Evolutionary conservation across 2,797 vertebrate genomes (phyloP), one percentile per base, ranked within the genome.

Genomic region (Rhinogobio ventralis): DNA sequence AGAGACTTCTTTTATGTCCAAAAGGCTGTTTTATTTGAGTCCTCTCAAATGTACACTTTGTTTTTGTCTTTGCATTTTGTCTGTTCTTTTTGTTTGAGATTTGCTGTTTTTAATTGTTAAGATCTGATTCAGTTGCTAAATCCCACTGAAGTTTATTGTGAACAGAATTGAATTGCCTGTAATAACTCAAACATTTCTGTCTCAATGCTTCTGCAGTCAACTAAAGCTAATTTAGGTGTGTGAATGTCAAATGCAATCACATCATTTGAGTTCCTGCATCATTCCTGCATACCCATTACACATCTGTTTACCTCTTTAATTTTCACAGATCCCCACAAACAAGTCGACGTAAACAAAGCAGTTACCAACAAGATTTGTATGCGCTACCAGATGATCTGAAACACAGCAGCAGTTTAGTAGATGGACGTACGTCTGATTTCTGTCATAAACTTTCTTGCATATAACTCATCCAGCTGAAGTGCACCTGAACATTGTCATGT

Each of bases 271-370:
- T n/a, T n/a, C n/a, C n/a, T n/a, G n/a, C n/a, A n/a, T 13, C 45
- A 79, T 49, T 49, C 33, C 19, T 67, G 0, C 49, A 9, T 14
- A 64, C 14, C 49, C 2, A 25, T 60, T 2, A 15, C 57, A 76
- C 33, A 25, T 42, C 13, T 57, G 28, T 64, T 39, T 33, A 36
- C 8, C 10, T 3, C 45, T 83, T 17, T 77, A 17, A 30, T 85
- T 46, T 81, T 28, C 49, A 36, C 89, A 91, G 90, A 81, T 84
- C 84, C 5, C 62, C 88, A 14, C 30, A 83, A 20, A 46, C 45
- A 79, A 77, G 86, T 14, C 84, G 85, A 2, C 89, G 93, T 73
- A 96, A 95, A 92, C 89, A 87, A 80, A 95, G 92, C 90, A 90
- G 77, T 78, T 46, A 86, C 9, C 0, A 83, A n/a, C 90, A 86